Evolutionary conservation across 2,113 vertebrate species (phyloP).

Genomic region (Gorsachius goisagi): DNA sequence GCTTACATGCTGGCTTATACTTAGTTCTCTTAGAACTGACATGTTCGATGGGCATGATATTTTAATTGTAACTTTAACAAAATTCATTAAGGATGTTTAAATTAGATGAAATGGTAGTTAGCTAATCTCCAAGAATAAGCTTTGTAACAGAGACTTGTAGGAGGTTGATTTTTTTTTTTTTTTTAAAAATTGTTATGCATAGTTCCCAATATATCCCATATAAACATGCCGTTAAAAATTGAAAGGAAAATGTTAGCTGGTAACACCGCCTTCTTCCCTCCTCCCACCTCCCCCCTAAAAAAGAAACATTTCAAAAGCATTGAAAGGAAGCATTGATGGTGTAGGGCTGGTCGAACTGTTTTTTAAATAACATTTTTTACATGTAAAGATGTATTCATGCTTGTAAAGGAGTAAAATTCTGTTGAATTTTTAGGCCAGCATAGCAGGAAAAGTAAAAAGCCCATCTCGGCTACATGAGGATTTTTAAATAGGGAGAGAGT

Average conservation of each 20-base stretch:
- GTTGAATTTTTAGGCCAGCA: neutral
- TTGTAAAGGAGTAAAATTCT: neutral
- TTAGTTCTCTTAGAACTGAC: neutral
- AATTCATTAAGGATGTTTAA: neutral
- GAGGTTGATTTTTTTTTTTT: neutral
- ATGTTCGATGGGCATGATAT: neutral
- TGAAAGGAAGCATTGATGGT: neutral
- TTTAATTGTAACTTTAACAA: neutral
- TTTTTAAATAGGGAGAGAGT: neutral
- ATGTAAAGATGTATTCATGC: neutral
- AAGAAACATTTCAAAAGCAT: neutral
- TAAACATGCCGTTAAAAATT: neutral
- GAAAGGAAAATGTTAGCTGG: neutral
- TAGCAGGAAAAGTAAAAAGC: neutral
- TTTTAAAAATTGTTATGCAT: neutral
- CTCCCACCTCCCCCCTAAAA: neutral
- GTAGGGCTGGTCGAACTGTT: neutral
- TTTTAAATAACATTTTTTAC: neutral
- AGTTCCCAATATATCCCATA: neutral
- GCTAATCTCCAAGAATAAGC: neutral
- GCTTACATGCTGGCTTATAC: neutral
- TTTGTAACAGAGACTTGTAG: neutral
- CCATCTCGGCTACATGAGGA: accelerated
- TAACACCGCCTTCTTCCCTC: neutral
- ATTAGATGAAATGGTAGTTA: neutral